These are phyloP conservation scores for Geothlypis trichas DNA, from an alignment of 2,113 vertebrate genomes.

Conservation along the genomic window DNA sequence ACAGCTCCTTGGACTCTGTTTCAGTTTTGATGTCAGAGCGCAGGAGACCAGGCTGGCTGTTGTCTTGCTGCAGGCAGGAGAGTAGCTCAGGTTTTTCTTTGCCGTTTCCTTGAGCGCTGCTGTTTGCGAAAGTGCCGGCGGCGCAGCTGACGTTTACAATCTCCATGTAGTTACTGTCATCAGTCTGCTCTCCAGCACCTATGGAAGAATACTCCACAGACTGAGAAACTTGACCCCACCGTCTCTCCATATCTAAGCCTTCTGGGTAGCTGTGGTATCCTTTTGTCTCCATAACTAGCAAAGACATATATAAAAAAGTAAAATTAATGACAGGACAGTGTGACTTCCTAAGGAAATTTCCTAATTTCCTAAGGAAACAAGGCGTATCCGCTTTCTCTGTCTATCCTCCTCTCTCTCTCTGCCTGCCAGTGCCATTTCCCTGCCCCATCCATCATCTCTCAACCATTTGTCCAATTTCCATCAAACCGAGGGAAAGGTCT, in stretches of 20 bases:
- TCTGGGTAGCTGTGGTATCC: constrained; percentile 94
- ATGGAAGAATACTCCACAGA: constrained; percentile 79
- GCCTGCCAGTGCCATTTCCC: constrained; percentile 10
- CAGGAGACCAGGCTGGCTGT: constrained; percentile 79
- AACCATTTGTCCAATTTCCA: constrained; percentile 28
- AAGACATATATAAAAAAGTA: constrained; percentile 67
- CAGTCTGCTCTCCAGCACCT: constrained; percentile 75
- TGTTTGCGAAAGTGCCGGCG: constrained; percentile 73
- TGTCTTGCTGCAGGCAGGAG: constrained; percentile 82
- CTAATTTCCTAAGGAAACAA: constrained; percentile 65
- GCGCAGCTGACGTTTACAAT: constrained; percentile 86
- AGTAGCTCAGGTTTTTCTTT: constrained; percentile 86
- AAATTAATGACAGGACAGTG: constrained; percentile 53
- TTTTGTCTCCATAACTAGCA: constrained; percentile 94
- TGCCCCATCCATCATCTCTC: constrained; percentile 29
- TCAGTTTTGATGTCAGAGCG: constrained; percentile 87
- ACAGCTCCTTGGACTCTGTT: constrained; percentile 95
- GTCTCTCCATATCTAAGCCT: constrained; percentile 88
- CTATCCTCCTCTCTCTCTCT: constrained; percentile 28
- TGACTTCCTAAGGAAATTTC: constrained; percentile 58
- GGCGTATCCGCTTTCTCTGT: constrained; percentile 21
- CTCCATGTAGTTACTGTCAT: constrained; percentile 87
- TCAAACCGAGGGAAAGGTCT: background rate
- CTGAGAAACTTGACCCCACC: constrained; percentile 89
- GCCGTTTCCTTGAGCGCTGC: constrained; percentile 80